phyloP scores from a whole-genome alignment of 37 sponge, comb jelly and placozoan genomes.

The Crambe crambe region DNA sequence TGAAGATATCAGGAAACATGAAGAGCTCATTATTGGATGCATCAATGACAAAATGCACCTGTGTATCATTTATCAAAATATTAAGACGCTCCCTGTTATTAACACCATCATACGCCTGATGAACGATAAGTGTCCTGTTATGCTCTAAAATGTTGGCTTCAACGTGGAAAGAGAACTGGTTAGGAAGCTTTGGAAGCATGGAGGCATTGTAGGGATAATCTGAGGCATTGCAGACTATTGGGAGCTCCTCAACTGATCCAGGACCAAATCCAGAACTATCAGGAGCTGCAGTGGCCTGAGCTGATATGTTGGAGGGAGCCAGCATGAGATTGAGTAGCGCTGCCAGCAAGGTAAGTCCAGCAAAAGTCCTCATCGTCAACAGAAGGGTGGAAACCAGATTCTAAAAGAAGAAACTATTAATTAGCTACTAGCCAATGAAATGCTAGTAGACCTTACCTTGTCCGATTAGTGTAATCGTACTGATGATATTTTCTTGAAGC shows the following conservation, averaged over 20 bases:
- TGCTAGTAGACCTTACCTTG: neutral
- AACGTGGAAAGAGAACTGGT: conserved; percentile 39
- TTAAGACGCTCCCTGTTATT: conserved; percentile 48
- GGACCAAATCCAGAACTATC: too few species aligned
- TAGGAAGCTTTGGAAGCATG: conserved; percentile 39
- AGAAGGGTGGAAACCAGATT: too few species aligned
- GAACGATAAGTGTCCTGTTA: neutral
- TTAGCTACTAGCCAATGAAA: too few species aligned
- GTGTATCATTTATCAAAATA: neutral
- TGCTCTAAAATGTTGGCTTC: conserved; percentile 19
- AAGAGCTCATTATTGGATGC: conserved; percentile 26
- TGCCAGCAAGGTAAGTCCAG: neutral
- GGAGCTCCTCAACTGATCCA: neutral
- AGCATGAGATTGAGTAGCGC: neutral
- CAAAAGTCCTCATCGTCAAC: neutral
- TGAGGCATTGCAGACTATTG: neutral
- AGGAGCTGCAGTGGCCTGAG: neutral
- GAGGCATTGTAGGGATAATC: neutral
- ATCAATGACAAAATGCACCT: conserved; percentile 7
- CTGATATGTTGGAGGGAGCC: neutral
- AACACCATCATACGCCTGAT: conserved; percentile 44
- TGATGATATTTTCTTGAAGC: too few species aligned
- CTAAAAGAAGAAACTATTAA: too few species aligned
- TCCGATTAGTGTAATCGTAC: neutral
- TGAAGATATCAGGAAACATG: conserved; percentile 15